Evolutionary conservation across 1,140 invertebrate genomes (phyloP).

Genomic region (Drosophila navojoa): DNA sequence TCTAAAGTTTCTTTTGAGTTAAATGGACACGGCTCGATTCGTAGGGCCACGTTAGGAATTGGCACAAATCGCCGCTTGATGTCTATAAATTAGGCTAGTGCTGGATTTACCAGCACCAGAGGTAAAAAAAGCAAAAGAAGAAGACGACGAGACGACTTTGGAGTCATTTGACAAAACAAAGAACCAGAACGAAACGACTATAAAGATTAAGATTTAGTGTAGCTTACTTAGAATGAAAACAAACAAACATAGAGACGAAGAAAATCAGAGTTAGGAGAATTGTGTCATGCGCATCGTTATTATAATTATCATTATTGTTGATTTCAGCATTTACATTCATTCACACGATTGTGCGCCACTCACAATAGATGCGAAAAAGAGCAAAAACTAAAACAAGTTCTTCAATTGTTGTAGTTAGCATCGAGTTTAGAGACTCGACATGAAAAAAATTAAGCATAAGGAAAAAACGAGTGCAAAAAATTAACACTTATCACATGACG

Average conservation of each 20-base stretch:
- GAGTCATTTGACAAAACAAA: constrained; percentile 19
- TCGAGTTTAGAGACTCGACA: constrained; percentile 19
- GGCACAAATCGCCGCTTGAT: constrained; percentile 70
- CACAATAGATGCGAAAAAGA: constrained; percentile 29
- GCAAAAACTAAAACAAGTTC: constrained; percentile 25
- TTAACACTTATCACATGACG: constrained; percentile 35
- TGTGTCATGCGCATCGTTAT: constrained; percentile 44
- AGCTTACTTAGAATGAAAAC: constrained; percentile 23
- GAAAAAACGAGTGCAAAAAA: neutral
- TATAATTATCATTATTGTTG: constrained; percentile 47
- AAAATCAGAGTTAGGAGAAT: constrained; percentile 13
- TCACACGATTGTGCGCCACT: constrained; percentile 29
- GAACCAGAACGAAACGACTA: constrained; percentile 2
- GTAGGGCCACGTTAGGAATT: constrained; percentile 48
- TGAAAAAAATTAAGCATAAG: neutral
- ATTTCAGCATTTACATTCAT: constrained; percentile 45
- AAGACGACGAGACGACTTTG: constrained; percentile 1
- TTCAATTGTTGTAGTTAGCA: constrained; percentile 29
- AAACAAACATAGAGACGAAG: neutral
- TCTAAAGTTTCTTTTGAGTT: constrained; percentile 5
- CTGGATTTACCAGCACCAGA: no score
- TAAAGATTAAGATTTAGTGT: constrained; percentile 16
- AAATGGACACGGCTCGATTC: constrained; percentile 10
- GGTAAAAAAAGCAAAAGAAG: neutral
- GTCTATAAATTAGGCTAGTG: constrained; percentile 63